A percentile compares a stretch with the other conserved stretches of the same genome.
These are phyloP conservation scores for Eubasilissa regina DNA, from an alignment of 1,140 invertebrate genomes.

Conservation along the genomic window DNA sequence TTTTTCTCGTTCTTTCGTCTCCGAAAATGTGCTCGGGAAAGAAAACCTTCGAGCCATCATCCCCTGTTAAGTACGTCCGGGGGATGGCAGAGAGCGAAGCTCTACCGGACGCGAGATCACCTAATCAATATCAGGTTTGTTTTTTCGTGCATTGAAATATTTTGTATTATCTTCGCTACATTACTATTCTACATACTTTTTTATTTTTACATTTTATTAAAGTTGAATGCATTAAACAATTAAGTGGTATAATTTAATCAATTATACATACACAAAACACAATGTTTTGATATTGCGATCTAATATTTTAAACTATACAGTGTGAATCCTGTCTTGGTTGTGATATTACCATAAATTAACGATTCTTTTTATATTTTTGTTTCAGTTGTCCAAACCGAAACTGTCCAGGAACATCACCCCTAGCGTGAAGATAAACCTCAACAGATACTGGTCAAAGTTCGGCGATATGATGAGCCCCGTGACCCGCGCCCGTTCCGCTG, in stretches of 20 bases:
- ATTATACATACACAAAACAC: no score
- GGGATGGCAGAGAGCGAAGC: not conserved
- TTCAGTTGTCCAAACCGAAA: constrained; percentile 70
- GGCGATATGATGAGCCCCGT: constrained; percentile 70
- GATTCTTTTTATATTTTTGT: constrained; percentile 53
- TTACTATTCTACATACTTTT: no score
- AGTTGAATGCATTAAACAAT: no score
- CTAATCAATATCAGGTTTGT: constrained; percentile 30
- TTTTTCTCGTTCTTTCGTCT: constrained; percentile 12
- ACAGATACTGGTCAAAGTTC: constrained; percentile 74
- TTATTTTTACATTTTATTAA: no score
- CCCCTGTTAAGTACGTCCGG: not conserved
- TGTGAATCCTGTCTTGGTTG: no score
- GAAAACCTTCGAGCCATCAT: constrained; percentile 16
- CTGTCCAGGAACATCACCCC: constrained; percentile 70
- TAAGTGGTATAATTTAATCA: no score
- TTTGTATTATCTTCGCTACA: no score
- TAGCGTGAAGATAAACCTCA: constrained; percentile 73
- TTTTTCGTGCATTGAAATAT: not conserved
- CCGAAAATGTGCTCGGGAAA: constrained; percentile 31
- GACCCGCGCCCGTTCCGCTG: constrained; percentile 44
- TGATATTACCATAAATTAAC: not conserved
- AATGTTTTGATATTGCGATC: no score
- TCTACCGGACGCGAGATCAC: not conserved
- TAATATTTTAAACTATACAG: no score